Percentiles rank a stretch among this genome's conserved stretches.
These are phyloP conservation scores for Actinemys pallida DNA, from an alignment of 2,113 vertebrate species.

Conservation along the genomic window DNA sequence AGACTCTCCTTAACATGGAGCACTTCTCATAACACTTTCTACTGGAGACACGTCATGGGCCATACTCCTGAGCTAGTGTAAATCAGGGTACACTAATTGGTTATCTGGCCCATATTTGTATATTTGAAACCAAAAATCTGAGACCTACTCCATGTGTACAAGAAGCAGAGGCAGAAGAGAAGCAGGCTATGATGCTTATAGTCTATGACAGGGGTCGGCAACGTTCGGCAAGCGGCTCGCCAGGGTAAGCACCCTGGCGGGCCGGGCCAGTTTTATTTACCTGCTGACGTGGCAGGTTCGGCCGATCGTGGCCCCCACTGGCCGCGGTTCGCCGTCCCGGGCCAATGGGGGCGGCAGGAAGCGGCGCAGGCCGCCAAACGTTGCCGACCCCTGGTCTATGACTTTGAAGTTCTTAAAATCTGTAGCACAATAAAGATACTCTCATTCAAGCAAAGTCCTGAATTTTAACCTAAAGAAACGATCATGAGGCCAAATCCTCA, in stretches of 20 bases:
- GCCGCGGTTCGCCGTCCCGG: too few relatives aligned
- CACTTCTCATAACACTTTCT: background rate
- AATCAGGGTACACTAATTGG: background rate
- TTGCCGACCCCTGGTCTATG: too few relatives aligned
- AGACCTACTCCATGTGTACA: background rate
- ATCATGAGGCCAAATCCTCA: background rate
- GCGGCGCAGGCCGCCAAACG: too few relatives aligned
- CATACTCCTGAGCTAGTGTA: background rate
- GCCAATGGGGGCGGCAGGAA: too few relatives aligned
- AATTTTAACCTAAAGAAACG: slow-evolving; percentile 42
- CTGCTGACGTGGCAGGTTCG: too few relatives aligned
- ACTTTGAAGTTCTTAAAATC: background rate
- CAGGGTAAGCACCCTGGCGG: too few relatives aligned
- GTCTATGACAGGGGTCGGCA: too few relatives aligned
- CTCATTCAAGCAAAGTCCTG: background rate
- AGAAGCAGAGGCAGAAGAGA: background rate
- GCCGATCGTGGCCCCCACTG: too few relatives aligned
- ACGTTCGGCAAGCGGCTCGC: too few relatives aligned
- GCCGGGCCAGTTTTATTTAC: too few relatives aligned
- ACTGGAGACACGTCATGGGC: background rate
- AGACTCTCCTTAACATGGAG: background rate
- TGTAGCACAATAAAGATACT: background rate
- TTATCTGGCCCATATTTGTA: background rate
- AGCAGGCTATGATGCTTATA: background rate
- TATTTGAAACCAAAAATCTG: background rate